Base-by-base conservation (phyloP, 2,113 vertebrate genomes). In the Hemibates koningsi region DNA sequence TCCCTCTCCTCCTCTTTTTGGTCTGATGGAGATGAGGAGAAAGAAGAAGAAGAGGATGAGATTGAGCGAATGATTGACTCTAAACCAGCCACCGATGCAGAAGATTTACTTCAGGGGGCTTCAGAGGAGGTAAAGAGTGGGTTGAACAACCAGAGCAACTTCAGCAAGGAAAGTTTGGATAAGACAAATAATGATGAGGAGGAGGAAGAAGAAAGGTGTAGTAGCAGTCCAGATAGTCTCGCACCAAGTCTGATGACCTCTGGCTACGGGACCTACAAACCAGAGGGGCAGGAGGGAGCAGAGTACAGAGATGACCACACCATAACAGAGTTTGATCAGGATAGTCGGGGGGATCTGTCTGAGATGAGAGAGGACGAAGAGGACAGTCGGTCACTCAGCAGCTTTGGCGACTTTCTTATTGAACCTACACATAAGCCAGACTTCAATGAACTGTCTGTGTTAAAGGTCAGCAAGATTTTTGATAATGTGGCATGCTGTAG, bases 1-100 rank as follows among this genome's bases (percentile, higher is more conserved):
- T 95, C 94, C 27, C 88, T 94, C 7, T 80, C 38, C 63, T 96
- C 95, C 3, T 95, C 96, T 12, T 96, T 96, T 71, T 96, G 95
- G 95, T 95, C 95, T 10, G 95, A 96, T 36, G 88, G 50, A 36
- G 94, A 89, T 0, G 88, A 87, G 52, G 91, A 95, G 6, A 92
- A 80, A 13, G 59, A 88, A 7, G 81, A 91, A 13, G 59, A 88
- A 7, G 81, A 91, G n/a, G 87, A 88, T 29, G 84, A 89, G 53
- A 24, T 38, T 16, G 84, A 90, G 29, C 76, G 9, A 84, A 21
- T 17, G 32, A 9, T 13, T 24, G 43, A 82, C 3, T 43, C 43
- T 17, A 80, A 32, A 29, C 54, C 36, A 14, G 54, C 3, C 10
- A 7, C 19, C 1, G 3, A 71, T 5, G 8, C 12, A n/a, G 38